Percentiles rank a stretch among this genome's conserved stretches.
phyloP scores from a whole-genome alignment of 2,113 vertebrate species.

The Vicugna pacos region DNA sequence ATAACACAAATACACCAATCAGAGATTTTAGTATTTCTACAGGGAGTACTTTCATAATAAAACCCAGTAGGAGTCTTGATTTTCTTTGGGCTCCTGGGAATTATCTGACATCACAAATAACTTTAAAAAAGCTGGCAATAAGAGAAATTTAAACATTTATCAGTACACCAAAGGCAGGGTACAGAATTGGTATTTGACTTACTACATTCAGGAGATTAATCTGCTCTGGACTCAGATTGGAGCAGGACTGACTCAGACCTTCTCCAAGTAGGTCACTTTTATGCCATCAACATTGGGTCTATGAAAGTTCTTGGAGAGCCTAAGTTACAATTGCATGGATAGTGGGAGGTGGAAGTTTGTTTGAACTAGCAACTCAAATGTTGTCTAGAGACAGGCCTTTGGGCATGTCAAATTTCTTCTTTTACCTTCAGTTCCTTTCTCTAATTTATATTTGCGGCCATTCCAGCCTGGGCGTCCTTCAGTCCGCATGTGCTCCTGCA shows the following conservation, averaged over 20 bases:
- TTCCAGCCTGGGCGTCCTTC: not conserved
- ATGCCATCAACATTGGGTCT: not conserved
- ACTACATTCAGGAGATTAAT: not conserved
- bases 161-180: not conserved
- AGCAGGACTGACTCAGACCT: not conserved
- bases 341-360: not conserved
- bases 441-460: not conserved
- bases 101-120: slow-evolving; percentile 7
- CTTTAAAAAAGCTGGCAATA: slow-evolving; percentile 16
- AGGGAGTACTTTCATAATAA: not conserved
- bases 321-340: not conserved
- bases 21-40: slow-evolving; percentile 31
- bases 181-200: not conserved
- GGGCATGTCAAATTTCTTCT: not conserved
- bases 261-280: slow-evolving; percentile 44
- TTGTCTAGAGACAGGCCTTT: not conserved
- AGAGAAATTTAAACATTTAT: slow-evolving; percentile 15
- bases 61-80: not conserved
- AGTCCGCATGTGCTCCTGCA: not conserved
- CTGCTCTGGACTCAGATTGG: not conserved
- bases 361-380: not conserved
- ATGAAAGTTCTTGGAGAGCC: not conserved
- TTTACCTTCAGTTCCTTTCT: not conserved
- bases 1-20: not conserved
- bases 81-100: not conserved